Conservation (phyloP, 1,140 invertebrate species). For the Aethina tumida region DNA sequence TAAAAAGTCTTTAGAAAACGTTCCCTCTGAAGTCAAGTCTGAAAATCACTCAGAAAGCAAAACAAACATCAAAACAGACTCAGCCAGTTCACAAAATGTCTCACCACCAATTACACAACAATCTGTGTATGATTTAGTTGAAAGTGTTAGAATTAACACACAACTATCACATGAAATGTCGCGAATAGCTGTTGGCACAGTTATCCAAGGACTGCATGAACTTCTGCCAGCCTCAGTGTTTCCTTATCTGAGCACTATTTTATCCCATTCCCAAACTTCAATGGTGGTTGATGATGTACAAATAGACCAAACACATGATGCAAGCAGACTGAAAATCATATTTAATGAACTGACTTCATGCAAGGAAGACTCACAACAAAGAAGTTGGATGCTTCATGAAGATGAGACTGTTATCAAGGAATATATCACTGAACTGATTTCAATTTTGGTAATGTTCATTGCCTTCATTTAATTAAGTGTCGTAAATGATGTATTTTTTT, state of each 20-base stretch:
- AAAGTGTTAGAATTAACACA: slow-evolving; percentile 70
- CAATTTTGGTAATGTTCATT: slow-evolving; percentile 59
- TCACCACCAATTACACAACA: slow-evolving; percentile 41
- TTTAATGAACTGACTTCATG: slow-evolving; percentile 73
- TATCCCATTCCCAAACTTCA: slow-evolving; percentile 44
- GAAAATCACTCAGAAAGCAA: too few relatives aligned
- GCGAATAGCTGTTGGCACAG: slow-evolving; percentile 69
- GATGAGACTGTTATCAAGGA: slow-evolving; percentile 79
- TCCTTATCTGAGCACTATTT: slow-evolving; percentile 45
- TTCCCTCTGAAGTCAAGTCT: slow-evolving; percentile 23
- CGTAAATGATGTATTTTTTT: slow-evolving; percentile 7
- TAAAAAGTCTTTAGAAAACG: slow-evolving; percentile 27
- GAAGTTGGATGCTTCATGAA: slow-evolving; percentile 88
- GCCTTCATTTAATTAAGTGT: background rate
- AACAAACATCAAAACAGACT: too few relatives aligned
- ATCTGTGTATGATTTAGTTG: slow-evolving; percentile 62
- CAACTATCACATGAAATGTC: slow-evolving; percentile 81
- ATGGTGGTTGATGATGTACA: slow-evolving; percentile 50
- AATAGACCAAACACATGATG: slow-evolving; percentile 63
- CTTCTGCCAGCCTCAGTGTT: slow-evolving; percentile 47
- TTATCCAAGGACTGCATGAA: slow-evolving; percentile 54
- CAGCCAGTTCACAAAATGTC: slow-evolving; percentile 10
- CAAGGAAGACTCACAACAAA: slow-evolving; percentile 87
- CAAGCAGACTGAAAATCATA: slow-evolving; percentile 65
- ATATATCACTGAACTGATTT: slow-evolving; percentile 72